Conservation (phyloP, 2,888 invertebrate genomes). For the Cheilosia vernalis region DNA sequence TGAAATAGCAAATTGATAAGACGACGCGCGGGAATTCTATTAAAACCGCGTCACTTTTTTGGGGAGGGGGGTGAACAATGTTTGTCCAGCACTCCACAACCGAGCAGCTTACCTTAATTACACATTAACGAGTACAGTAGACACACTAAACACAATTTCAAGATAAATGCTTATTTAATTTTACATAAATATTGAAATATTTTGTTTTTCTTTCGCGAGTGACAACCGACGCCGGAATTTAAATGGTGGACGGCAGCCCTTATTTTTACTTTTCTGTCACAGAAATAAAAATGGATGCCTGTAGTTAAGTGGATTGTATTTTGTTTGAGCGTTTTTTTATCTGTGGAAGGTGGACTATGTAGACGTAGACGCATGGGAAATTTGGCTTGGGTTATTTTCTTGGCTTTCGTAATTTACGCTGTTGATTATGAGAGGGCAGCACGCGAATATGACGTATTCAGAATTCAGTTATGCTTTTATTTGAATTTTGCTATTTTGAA, state of each 20-base stretch:
- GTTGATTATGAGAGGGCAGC: constrained; percentile 21
- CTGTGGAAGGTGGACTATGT: constrained; percentile 24
- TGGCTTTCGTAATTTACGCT: constrained; percentile 5
- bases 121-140: constrained; percentile 8
- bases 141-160: constrained; percentile 12
- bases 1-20: constrained; percentile 25
- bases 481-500: background rate
- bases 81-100: background rate
- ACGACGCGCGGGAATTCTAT: constrained; percentile 38
- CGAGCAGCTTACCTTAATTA: constrained; percentile 41
- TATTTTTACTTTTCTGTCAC: constrained; percentile 50
- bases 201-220: constrained; percentile 47
- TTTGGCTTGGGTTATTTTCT: constrained; percentile 71
- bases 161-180: constrained; percentile 12
- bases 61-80: no score
- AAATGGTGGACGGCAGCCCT: constrained; percentile 34
- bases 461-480: background rate
- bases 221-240: constrained; percentile 62
- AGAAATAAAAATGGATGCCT: constrained; percentile 37
- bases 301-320: constrained; percentile 11
- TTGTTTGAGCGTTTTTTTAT: constrained; percentile 18
- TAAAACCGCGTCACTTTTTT: constrained; percentile 28
- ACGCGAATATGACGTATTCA: background rate
- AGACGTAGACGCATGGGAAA: constrained; percentile 29
- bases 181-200: constrained; percentile 55